phyloP scores from a whole-genome alignment of 2,113 vertebrate species.

The Entosphenus tridentatus region DNA sequence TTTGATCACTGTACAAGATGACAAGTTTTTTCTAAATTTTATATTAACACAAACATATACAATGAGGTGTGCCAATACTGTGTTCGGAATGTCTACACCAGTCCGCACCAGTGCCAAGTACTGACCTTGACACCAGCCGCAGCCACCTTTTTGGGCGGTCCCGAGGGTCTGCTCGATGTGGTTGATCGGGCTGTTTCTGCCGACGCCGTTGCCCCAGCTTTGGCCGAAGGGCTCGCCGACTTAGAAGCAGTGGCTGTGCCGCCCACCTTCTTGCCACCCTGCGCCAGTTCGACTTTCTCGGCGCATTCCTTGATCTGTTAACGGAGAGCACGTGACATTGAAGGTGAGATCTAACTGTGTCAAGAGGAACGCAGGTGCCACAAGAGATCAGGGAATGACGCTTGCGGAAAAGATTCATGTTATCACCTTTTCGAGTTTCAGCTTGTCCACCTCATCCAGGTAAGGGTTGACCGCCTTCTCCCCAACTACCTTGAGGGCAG shows the following conservation, averaged over 20 bases:
- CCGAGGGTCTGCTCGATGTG: constrained; percentile 27
- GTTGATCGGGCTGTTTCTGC: no score
- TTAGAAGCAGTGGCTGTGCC: constrained; percentile 21
- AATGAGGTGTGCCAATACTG: background rate
- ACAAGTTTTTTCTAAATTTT: no score
- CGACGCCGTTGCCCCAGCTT: constrained; percentile 14
- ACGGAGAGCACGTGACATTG: constrained; percentile 7
- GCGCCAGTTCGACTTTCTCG: constrained; percentile 62
- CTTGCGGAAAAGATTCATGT: background rate
- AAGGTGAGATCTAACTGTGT: background rate
- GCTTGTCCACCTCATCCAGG: constrained; percentile 67
- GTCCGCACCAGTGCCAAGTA: background rate
- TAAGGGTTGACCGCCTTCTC: constrained; percentile 87
- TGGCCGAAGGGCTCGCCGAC: constrained; percentile 17
- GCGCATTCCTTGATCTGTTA: constrained; percentile 75
- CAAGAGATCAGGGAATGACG: background rate
- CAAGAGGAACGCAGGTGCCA: background rate
- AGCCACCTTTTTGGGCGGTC: constrained; percentile 35
- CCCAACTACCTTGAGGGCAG: constrained; percentile 76
- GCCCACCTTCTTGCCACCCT: constrained; percentile 33
- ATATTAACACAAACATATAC: no score
- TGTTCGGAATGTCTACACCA: background rate
- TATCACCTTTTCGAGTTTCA: constrained; percentile 72
- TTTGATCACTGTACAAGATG: no score
- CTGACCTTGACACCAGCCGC: constrained; percentile 31